Conservation (phyloP, 2,113 vertebrate species). For the Rhabdornis inornatus region DNA sequence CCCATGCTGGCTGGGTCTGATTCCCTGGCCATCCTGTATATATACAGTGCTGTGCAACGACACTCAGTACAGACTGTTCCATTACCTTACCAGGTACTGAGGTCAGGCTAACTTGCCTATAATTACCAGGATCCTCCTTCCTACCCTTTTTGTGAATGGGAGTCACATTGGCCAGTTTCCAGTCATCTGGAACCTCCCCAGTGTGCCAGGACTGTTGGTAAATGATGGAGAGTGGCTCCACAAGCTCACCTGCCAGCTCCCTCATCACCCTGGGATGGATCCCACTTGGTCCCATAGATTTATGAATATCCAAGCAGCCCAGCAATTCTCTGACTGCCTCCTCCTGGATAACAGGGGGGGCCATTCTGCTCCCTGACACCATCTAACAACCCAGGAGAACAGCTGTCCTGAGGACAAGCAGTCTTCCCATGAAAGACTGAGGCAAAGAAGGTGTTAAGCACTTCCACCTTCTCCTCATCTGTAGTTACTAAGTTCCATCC, state of each 20-base stretch:
- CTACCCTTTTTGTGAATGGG: neutral
- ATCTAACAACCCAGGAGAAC: neutral
- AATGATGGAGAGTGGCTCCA: accelerated
- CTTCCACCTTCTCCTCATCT: neutral
- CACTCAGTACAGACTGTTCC: neutral
- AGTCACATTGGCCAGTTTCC: neutral
- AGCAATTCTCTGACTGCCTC: neutral
- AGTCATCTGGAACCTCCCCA: neutral
- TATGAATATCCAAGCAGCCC: neutral
- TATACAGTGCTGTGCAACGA: too few species aligned
- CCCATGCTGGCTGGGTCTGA: too few species aligned
- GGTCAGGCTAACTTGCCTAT: neutral
- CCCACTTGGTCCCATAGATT: neutral
- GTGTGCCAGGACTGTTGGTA: neutral
- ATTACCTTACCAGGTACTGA: neutral
- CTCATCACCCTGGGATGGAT: neutral
- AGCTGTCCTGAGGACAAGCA: neutral
- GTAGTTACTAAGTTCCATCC: neutral
- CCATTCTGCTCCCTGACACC: neutral
- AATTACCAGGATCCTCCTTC: neutral
- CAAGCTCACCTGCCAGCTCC: neutral
- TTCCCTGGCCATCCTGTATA: neutral
- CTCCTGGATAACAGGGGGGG: neutral
- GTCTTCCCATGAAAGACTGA: neutral
- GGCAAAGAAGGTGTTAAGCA: neutral